A percentile compares a stretch with the other conserved stretches of the same genome.
These are phyloP conservation scores for Latrodectus geometricus DNA, from an alignment of 1,140 invertebrate genomes.

Conservation along the genomic window DNA sequence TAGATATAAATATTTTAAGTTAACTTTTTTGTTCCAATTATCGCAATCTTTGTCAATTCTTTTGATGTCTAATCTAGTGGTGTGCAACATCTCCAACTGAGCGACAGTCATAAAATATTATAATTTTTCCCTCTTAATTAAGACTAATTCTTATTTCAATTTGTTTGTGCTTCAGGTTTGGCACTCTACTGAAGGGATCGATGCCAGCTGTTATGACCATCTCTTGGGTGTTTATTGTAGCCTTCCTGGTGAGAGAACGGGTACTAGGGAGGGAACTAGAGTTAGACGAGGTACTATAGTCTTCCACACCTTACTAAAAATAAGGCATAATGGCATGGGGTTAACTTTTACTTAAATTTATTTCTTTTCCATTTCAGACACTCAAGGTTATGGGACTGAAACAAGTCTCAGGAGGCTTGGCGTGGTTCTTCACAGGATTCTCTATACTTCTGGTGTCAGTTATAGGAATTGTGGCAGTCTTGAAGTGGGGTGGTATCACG, in stretches of 20 bases:
- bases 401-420: conserved; percentile 67
- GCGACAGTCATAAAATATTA: no score
- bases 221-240: conserved; percentile 70
- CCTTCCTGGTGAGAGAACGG: conserved; percentile 68
- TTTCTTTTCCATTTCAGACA: conserved; percentile 64
- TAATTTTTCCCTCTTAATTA: no score
- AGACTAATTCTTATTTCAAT: not conserved
- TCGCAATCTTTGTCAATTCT: no score
- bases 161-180: conserved; percentile 55
- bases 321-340: not conserved
- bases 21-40: no score
- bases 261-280: conserved; percentile 70
- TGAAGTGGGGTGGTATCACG: conserved; percentile 64
- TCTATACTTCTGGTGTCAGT: conserved; percentile 60
- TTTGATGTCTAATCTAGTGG: no score
- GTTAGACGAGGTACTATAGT: conserved; percentile 69
- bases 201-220: conserved; percentile 69
- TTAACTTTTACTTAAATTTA: not conserved
- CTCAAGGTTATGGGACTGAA: conserved; percentile 70
- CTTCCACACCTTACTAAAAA: not conserved
- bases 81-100: no score
- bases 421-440: conserved; percentile 67
- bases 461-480: conserved; percentile 64
- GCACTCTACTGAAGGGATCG: conserved; percentile 64
- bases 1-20: no score